Evolutionary conservation across 2,888 invertebrate species (phyloP), one percentile per base, ranked within the genome.

Genomic region (Diarsia mendica): DNA sequence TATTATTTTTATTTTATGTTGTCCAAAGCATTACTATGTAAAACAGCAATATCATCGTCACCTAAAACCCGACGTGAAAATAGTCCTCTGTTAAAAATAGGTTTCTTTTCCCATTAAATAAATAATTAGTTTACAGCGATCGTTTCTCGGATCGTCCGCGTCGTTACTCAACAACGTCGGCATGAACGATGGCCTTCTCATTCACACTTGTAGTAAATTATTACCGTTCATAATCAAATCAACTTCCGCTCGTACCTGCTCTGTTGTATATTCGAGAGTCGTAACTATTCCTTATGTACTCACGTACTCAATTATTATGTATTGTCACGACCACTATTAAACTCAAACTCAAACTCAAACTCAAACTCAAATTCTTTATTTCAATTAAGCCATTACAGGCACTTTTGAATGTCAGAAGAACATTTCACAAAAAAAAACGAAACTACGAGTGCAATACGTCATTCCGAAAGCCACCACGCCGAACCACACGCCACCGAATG

Each of bases 251-350:
- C 23, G 70, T 63, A 68, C n/a, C 13, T 72, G 63, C 68, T 68
- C 64, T 67, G 55, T 75, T 77, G 77, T 71, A 77, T 72, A 83
- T 80, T 83, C 61, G 65, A 72, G 20, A 77, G 51, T 65, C 63
- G 60, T 72, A 70, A 66, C 65, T 74, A 73, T 55, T 55, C 49
- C 20, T 18, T 70, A 65, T 44, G 65, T 71, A 77, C 53, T 66
- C 67, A 58, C 61, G 44, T 71, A 71, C 61, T 51, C 68, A 69
- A 82, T 79, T 69, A 72, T 77, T 72, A 74, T 79, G 73, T 81
- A 77, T 72, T 74, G 82, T 78, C 76, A 82, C 61, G 69, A 61
- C 46, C 76, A 81, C 75, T 73, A 78, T 76, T 82, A n/a, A n/a
- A n/a, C n/a, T n/a, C n/a, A n/a, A n/a, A n/a, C n/a, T n/a, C n/a